Evolutionary conservation across 1,140 invertebrate species (phyloP).

Genomic region (Fragariocoptes setiger): DNA sequence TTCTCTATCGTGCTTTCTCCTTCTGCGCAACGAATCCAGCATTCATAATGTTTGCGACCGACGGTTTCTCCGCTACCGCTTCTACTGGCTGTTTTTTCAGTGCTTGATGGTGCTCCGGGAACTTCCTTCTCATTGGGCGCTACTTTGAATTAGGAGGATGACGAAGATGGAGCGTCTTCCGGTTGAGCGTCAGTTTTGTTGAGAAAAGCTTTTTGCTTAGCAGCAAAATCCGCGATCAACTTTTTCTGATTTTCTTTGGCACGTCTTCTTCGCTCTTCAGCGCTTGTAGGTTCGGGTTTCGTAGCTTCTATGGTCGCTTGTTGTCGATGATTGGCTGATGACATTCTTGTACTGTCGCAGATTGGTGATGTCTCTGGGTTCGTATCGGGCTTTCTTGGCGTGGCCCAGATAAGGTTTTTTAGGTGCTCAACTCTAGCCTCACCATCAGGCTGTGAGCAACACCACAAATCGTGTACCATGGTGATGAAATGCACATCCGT

Average conservation of each 20-base stretch:
- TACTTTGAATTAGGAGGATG: constrained; percentile 23
- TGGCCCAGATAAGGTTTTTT: background rate
- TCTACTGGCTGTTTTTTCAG: background rate
- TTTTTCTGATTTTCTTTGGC: constrained; percentile 62
- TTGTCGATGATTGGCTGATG: background rate
- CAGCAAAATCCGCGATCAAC: constrained; percentile 67
- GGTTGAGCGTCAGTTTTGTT: constrained; percentile 33
- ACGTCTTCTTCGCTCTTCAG: constrained; percentile 40
- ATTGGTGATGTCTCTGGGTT: background rate
- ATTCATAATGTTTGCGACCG: constrained; percentile 37
- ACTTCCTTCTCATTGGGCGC: background rate
- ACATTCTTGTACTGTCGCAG: background rate
- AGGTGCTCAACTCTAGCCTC: background rate
- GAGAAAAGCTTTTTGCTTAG: constrained; percentile 65
- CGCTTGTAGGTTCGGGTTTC: constrained; percentile 10
- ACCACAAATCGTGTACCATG: background rate
- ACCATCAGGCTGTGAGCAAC: background rate
- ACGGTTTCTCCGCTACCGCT: background rate
- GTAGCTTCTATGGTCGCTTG: constrained; percentile 2
- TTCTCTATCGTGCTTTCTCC: constrained; percentile 46
- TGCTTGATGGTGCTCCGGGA: background rate
- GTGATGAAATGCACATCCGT: constrained; percentile 4
- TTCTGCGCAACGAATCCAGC: constrained; percentile 75
- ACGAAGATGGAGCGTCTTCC: background rate
- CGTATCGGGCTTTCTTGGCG: background rate